These are phyloP conservation scores for Oconnorella tubifera DNA, from an alignment of 2,888 invertebrate genomes.

Conservation along the genomic window DNA sequence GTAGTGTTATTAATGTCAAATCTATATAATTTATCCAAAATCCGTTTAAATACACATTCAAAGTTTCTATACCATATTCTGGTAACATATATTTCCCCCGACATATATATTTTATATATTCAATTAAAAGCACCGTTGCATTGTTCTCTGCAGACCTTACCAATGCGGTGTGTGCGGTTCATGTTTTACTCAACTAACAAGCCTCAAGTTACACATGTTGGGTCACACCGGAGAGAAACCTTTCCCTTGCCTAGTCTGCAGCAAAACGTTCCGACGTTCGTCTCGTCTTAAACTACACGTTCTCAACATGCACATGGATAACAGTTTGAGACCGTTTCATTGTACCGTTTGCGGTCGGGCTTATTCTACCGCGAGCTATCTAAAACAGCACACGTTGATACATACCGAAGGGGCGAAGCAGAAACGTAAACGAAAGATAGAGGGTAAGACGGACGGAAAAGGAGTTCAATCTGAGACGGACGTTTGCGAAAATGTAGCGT, in stretches of 20 bases:
- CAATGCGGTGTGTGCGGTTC: constrained; percentile 5
- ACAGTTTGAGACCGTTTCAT: constrained; percentile 1
- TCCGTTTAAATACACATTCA: too few species aligned
- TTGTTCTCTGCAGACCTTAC: constrained; percentile 13
- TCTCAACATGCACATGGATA: constrained; percentile 9
- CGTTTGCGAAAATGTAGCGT: too few species aligned
- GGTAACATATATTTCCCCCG: too few species aligned
- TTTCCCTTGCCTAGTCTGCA: background rate
- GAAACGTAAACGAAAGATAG: too few species aligned
- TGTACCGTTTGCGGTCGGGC: constrained; percentile 4
- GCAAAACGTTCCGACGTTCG: background rate
- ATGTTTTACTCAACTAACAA: background rate
- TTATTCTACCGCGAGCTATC: background rate
- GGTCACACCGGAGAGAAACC: constrained; percentile 4
- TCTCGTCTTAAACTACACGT: constrained; percentile 5
- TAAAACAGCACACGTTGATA: constrained; percentile 4
- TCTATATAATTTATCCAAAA: too few species aligned
- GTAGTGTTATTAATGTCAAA: too few species aligned
- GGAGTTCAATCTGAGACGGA: too few species aligned
- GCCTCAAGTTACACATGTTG: constrained; percentile 5
- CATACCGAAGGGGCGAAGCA: constrained; percentile 5
- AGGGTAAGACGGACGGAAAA: too few species aligned
- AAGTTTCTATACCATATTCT: too few species aligned
- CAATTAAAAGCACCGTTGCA: too few species aligned
- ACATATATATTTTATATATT: too few species aligned